A percentile compares a stretch with the other conserved stretches of the same genome.
Evolutionary conservation across 2,797 vertebrate species (phyloP).

Genomic region (Tangara arthus): DNA sequence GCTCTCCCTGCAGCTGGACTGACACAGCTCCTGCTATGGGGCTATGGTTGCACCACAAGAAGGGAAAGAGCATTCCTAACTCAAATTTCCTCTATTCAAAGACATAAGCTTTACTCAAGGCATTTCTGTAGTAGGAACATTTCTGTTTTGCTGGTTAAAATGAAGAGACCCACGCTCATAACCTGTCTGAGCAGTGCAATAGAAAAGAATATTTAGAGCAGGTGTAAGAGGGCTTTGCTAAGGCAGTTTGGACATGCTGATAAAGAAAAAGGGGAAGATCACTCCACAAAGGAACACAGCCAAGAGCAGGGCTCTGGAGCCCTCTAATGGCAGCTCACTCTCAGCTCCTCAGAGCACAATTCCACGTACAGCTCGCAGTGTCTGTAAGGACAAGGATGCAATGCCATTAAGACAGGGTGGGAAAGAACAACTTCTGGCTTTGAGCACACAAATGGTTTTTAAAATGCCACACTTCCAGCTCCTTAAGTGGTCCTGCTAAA

Average conservation of each 20-base stretch:
- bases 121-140: rapidly evolving
- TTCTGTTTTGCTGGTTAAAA: background rate
- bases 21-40: background rate
- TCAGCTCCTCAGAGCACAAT: background rate
- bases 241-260: background rate
- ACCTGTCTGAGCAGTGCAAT: background rate
- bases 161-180: background rate
- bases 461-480: background rate
- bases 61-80: background rate
- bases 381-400: background rate
- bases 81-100: background rate
- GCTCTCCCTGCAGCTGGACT: background rate
- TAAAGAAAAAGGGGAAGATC: background rate
- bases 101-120: background rate
- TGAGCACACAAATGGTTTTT: background rate
- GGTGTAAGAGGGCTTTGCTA: background rate
- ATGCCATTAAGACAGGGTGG: background rate
- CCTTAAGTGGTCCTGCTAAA: background rate
- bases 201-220: background rate
- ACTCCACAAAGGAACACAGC: background rate
- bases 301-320: slow-evolving; percentile 52
- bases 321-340: slow-evolving; percentile 60
- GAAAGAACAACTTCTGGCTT: background rate
- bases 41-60: background rate
- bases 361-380: rapidly evolving